phyloP scores from a whole-genome alignment of 2,797 vertebrate species.

The Glossophaga mutica region DNA sequence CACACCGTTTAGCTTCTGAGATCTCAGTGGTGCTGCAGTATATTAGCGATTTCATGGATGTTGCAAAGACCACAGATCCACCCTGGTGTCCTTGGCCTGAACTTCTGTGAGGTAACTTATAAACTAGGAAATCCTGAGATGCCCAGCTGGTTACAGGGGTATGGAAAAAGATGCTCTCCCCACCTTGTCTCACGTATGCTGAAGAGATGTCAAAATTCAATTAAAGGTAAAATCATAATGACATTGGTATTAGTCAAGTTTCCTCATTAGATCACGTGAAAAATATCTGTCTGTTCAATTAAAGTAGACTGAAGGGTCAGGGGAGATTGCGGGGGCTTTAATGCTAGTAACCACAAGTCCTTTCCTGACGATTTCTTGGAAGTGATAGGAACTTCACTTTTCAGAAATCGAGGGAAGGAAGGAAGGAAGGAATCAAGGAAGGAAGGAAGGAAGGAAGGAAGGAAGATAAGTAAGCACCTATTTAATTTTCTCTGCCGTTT shows the following conservation, averaged over 20 bases:
- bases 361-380: background rate
- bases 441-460: no score
- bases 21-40: background rate
- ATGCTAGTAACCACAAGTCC: background rate
- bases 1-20: background rate
- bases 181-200: background rate
- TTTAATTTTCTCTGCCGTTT: background rate
- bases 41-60: background rate
- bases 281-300: background rate
- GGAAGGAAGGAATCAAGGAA: fast-evolving
- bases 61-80: background rate
- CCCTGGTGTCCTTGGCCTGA: background rate
- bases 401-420: background rate
- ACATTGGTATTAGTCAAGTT: background rate
- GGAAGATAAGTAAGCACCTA: background rate
- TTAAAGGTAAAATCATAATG: background rate
- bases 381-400: background rate
- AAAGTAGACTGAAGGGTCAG: background rate
- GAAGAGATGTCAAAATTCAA: background rate
- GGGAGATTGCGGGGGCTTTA: background rate
- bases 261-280: background rate
- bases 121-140: background rate
- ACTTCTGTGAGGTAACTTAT: background rate
- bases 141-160: background rate
- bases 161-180: background rate